Percentiles rank a stretch among this genome's conserved stretches.
Conservation (phyloP, 2,113 vertebrate genomes). For the Suricata suricatta region DNA sequence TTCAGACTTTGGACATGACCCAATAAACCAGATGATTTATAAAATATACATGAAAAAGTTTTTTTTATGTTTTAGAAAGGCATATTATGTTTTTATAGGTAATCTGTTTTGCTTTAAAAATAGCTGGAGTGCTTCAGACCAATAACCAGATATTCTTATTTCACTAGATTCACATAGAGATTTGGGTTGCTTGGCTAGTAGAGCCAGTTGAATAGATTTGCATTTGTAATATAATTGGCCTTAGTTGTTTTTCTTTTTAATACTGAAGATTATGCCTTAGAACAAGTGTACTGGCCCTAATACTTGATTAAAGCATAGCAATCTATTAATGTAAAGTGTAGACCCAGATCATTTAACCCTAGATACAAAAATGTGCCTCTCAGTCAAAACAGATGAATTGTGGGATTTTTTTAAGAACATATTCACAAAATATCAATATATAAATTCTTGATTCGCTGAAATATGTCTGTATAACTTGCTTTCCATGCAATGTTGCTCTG, state of each 20-base stretch:
- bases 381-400: not conserved
- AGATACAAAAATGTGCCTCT: not conserved
- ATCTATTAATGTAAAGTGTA: not conserved
- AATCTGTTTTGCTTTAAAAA: not conserved
- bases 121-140: not conserved
- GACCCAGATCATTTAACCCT: not conserved
- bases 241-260: not conserved
- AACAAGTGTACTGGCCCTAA: not conserved
- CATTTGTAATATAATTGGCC: constrained; percentile 33
- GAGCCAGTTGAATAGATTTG: not conserved
- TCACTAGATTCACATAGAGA: not conserved
- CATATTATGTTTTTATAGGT: not conserved
- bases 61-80: constrained; percentile 27
- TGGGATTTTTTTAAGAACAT: not conserved
- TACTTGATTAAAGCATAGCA: constrained; percentile 30
- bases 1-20: not conserved
- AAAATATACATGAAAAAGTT: not conserved
- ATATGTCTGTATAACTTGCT: constrained; percentile 20
- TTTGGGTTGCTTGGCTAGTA: not conserved
- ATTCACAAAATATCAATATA: not conserved
- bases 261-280: not conserved
- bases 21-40: not conserved
- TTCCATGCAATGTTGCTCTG: not conserved
- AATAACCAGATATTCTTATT: constrained; percentile 54
- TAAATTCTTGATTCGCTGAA: not conserved